A percentile compares a stretch with the other conserved stretches of the same genome.
phyloP scores from a whole-genome alignment of 2,797 vertebrate genomes.

The Hapalemur alaotrensis region DNA sequence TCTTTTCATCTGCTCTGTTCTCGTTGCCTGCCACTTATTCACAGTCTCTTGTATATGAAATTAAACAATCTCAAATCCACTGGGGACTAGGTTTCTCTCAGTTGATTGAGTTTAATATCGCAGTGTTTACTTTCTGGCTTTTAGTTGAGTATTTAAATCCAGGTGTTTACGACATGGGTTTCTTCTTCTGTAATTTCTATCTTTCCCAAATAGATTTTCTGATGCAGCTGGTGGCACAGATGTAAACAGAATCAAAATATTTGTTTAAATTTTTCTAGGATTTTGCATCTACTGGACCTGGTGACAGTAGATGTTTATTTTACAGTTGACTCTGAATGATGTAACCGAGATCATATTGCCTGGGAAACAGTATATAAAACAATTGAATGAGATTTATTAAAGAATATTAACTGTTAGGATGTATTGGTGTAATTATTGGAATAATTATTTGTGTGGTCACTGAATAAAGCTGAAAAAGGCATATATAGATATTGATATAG shows the following conservation, averaged over 20 bases:
- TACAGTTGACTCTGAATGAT: slow-evolving; percentile 31
- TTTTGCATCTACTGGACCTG: slow-evolving; percentile 36
- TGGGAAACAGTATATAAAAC: slow-evolving; percentile 31
- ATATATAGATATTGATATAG: neutral
- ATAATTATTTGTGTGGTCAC: neutral
- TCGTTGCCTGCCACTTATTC: neutral
- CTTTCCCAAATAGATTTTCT: slow-evolving; percentile 23
- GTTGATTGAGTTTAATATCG: slow-evolving; percentile 43
- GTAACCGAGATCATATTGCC: slow-evolving; percentile 16
- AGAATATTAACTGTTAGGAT: neutral
- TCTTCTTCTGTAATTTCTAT: slow-evolving; percentile 38
- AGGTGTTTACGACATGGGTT: slow-evolving; percentile 60
- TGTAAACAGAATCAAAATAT: slow-evolving; percentile 70
- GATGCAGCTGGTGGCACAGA: slow-evolving; percentile 22
- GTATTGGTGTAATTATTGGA: neutral
- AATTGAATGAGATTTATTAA: neutral
- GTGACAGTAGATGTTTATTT: slow-evolving; percentile 59
- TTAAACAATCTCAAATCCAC: slow-evolving; percentile 17
- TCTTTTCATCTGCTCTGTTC: neutral
- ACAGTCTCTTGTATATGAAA: slow-evolving; percentile 35
- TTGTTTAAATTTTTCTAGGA: slow-evolving; percentile 44
- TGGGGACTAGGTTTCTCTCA: neutral
- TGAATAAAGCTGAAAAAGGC: slow-evolving; percentile 10
- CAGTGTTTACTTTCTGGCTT: slow-evolving; percentile 59
- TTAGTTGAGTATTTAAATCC: slow-evolving; percentile 56